Base-by-base conservation (phyloP, 2,113 vertebrate genomes). In the Stigmatopora argus region DNA sequence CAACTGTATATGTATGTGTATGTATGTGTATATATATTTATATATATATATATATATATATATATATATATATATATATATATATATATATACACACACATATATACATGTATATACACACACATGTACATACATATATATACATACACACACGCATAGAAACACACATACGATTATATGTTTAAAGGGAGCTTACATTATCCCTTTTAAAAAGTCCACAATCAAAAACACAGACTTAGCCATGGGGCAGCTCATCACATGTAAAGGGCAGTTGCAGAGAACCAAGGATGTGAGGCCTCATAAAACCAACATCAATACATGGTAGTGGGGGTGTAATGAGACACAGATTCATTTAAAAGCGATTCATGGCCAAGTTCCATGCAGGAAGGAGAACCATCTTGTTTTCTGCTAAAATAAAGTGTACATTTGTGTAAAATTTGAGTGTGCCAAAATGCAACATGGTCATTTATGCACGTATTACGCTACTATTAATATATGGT, bases 261-360 rank as follows among this genome's bases (percentile, higher is more conserved):
- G 77, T 70, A 77, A 78, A 78, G 63, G 19, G 63, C 77, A 75
- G 71, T 79, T 85, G 80, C 78, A 64, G 69, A 51, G 80, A 79
- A 76, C 60, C 69, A 35, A 62, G 79, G 69, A 62, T 78, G 76
- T 47, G 55, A 62, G 72, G 79, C 60, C 85, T 87, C 76, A 51
- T 86, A 88, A 85, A 88, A 84, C 72, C 77, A 72, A 78, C 70
- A 82, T 82, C 81, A 84, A 86, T 81, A 87, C 77, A 83, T 75
- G 63, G 26, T 65, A 70, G 76, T 67, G 75, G 70, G 61, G 48
- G 70, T 13, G 67, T 62, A 70, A 59, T 65, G 56, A 77, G 77
- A 79, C 83, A 67, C 26, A 67, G 74, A 68, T 80, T 77, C 82
- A 84, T 82, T 82, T 52, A 60, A 81, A 75, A 78, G 74, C 73